Conservation (phyloP, 2,113 vertebrate genomes). For the Bos indicus region DNA sequence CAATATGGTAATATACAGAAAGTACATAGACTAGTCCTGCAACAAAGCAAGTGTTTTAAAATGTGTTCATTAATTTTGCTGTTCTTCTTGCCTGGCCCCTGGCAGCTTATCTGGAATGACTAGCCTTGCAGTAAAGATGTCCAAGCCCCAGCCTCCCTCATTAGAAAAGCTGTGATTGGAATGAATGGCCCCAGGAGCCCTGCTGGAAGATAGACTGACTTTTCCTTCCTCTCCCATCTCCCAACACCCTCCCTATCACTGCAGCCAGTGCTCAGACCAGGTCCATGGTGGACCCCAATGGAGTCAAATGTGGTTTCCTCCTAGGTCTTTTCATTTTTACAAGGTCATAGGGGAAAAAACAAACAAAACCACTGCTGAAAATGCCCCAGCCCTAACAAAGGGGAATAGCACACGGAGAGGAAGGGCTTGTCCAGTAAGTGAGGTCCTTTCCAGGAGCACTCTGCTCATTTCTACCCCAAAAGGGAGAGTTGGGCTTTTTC, state of each 20-base stretch:
- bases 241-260: neutral
- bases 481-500: neutral
- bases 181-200: neutral
- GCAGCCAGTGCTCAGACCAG: neutral
- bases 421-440: neutral
- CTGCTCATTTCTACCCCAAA: neutral
- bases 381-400: neutral
- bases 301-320: neutral
- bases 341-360: neutral
- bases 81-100: neutral
- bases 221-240: neutral
- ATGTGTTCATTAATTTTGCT: rapidly evolving
- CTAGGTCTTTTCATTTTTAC: neutral
- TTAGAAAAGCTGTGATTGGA: too few species aligned
- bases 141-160: neutral
- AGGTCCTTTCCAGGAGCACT: neutral
- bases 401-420: rapidly evolving
- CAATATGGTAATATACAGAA: rapidly evolving
- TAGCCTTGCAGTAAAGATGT: neutral
- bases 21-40: neutral
- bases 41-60: neutral
- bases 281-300: neutral
- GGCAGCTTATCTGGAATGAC: neutral
- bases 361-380: neutral
- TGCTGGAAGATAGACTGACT: neutral